Evolutionary conservation across 2,113 vertebrate species (phyloP), one percentile per base, ranked within the genome.

Genomic region (Limanda limanda): DNA sequence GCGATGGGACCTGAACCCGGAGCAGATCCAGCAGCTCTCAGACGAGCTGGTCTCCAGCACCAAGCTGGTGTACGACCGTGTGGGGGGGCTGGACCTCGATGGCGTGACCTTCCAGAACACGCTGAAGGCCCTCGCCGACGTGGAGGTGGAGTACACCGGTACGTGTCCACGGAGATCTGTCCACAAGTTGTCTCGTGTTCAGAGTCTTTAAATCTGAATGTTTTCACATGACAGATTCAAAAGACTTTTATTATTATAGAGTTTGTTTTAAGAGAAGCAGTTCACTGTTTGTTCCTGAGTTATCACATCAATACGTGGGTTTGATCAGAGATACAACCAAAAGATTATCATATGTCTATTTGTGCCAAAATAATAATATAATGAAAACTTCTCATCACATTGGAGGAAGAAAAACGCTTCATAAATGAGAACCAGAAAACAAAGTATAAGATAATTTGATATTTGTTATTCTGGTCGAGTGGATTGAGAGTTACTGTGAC

Each of bases 141-240:
- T 97, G 71, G 98, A 99, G 79, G 96, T 97, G 27, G 94, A 97
- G 0, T 99, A 99, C 79, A 97, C 97, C 0, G 97, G 98, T 99
- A 40, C 20, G 88, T 82, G n/a, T 58, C 45, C 15, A 21, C 11
- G 12, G 1, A 14, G 4, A 14, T 0, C 13, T 0, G 25, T 25
- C 14, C 23, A 5, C 56, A 15, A 15, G 42, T 12, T 20, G 24
- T 13, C 13, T 40, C 12, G 21, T 1, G 0, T 8, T 21, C 10
- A n/a, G 14, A 11, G 10, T 59, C 1, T 40, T 24, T 18, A 1
- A 25, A 9, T 25, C 15, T n/a, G 54, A 42, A 17, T 3, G 2
- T 47, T 59, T 35, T 20, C 14, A 3, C 17, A 14, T 31, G 48
- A 52, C 15, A 47, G 45, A 37, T 42, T 11, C 10, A 42, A 42